Base-by-base conservation (phyloP, 2,113 vertebrate species). In the Crotophaga sulcirostris region DNA sequence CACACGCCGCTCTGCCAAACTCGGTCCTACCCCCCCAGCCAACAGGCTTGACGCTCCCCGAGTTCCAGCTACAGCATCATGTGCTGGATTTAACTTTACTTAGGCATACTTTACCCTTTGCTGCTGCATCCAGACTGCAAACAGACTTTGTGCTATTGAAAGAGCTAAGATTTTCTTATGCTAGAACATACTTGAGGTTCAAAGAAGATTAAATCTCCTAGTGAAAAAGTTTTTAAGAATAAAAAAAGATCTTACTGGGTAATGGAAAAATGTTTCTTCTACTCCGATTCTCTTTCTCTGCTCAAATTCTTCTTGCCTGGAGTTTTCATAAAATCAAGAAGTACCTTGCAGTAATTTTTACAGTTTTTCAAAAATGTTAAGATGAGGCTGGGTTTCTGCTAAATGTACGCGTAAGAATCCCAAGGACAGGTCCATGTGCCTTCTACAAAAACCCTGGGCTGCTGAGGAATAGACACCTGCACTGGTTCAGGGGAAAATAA, bases 71-170 rank as follows among this genome's bases (percentile, higher is more conserved):
- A 84, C 89, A 97, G 87, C 93, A 97, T 87, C 95, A 52, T 62
- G 82, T 19, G 64, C 62, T 15, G 58, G 47, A 93, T 94, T 96
- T 84, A 86, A 97, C 96, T 98, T 97, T 96, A 91, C 93, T 96
- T 86, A 93, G 75, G 93, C 80, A 96, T 80, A 91, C 90, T 94
- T 95, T 96, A 97, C 87, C 91, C 89, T 93, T 60, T 88, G 84
- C 92, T 95, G 82, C 75, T 88, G 51, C 62, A 78, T 95, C 92
- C 96, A 85, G 83, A 85, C 52, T 97, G 80, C 95, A 91, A 92
- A 66, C 2, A 45, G 89, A 82, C 84, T 94, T 88, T 84, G 84
- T 62, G 90, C 85, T 55, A 70, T 31, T 60, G 34, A 75, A 92
- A 90, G 33, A 47, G 58, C 44, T 69, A 76, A 69, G 75, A 16